Evolutionary conservation across 2,113 vertebrate genomes (phyloP).

Genomic region (Numida meleagris): DNA sequence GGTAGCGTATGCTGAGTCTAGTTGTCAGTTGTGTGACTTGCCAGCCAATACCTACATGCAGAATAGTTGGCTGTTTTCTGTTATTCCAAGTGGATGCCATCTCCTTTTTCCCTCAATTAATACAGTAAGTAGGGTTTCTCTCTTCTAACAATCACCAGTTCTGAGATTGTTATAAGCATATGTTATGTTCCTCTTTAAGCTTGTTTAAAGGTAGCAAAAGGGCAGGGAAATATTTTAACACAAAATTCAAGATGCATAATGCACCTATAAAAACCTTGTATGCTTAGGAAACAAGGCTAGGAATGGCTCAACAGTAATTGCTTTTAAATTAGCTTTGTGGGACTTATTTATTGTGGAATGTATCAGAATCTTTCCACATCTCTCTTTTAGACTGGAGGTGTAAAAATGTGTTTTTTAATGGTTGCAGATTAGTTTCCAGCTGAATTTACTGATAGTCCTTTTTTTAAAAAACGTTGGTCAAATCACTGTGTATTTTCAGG

Average conservation of each 20-base stretch:
- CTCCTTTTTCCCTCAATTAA: not conserved
- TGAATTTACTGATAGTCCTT: not conserved
- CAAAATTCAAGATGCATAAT: not conserved
- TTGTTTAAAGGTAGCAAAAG: not conserved
- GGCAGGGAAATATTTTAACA: not conserved
- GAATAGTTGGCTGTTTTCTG: not conserved
- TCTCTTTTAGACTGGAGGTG: not conserved
- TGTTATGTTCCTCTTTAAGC: not conserved
- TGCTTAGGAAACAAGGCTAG: not conserved
- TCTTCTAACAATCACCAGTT: not conserved
- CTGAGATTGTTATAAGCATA: not conserved
- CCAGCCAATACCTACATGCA: not conserved
- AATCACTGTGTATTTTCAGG: slow-evolving; percentile 32
- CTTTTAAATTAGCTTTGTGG: slow-evolving; percentile 22
- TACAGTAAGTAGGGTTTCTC: not conserved
- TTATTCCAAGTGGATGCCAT: not conserved
- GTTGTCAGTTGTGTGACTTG: not conserved
- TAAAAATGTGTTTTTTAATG: not conserved
- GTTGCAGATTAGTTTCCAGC: not conserved
- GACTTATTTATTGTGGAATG: slow-evolving; percentile 8
- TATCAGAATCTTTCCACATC: slow-evolving; percentile 5
- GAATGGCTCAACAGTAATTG: not conserved
- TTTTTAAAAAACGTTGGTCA: not conserved
- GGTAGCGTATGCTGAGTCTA: not conserved
- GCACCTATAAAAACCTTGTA: not conserved